Evolutionary conservation across 2,888 invertebrate species (phyloP).

Genomic region (Brenthis ino): DNA sequence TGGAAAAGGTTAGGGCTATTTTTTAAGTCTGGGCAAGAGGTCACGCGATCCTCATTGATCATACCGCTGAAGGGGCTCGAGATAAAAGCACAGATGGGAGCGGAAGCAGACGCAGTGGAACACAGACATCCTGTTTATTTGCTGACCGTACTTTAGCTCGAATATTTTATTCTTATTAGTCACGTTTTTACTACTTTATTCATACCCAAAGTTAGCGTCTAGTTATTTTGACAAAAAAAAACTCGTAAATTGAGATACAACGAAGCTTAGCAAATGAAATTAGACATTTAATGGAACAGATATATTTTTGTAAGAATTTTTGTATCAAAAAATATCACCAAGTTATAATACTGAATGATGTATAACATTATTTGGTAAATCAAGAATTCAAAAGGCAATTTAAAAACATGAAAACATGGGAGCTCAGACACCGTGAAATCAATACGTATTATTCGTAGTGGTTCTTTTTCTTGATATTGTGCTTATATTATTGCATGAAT

Average conservation of each 20-base stretch:
- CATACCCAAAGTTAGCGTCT: too few relatives aligned
- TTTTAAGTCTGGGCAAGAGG: constrained; percentile 13
- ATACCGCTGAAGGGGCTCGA: constrained; percentile 6
- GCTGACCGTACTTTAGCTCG: neutral
- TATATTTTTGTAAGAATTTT: neutral
- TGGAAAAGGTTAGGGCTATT: neutral
- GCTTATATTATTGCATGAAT: neutral
- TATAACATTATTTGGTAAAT: constrained; percentile 3
- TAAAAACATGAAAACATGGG: constrained; percentile 36
- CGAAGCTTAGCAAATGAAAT: too few relatives aligned
- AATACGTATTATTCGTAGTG: constrained; percentile 22
- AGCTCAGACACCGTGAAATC: constrained; percentile 34
- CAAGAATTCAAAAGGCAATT: constrained; percentile 25
- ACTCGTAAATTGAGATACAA: too few relatives aligned
- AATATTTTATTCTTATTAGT: too few relatives aligned
- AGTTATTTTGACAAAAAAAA: too few relatives aligned
- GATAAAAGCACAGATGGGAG: constrained; percentile 15
- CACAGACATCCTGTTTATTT: constrained; percentile 9
- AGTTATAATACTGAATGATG: constrained; percentile 13
- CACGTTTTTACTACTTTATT: too few relatives aligned
- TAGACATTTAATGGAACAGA: neutral
- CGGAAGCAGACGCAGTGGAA: constrained; percentile 3
- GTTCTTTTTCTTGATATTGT: constrained; percentile 13
- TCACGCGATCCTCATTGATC: constrained; percentile 8
- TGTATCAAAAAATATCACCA: neutral